A percentile compares a stretch with the other conserved stretches of the same genome.
phyloP scores from a whole-genome alignment of 2,797 vertebrate genomes.

The Etheostoma perlongum region DNA sequence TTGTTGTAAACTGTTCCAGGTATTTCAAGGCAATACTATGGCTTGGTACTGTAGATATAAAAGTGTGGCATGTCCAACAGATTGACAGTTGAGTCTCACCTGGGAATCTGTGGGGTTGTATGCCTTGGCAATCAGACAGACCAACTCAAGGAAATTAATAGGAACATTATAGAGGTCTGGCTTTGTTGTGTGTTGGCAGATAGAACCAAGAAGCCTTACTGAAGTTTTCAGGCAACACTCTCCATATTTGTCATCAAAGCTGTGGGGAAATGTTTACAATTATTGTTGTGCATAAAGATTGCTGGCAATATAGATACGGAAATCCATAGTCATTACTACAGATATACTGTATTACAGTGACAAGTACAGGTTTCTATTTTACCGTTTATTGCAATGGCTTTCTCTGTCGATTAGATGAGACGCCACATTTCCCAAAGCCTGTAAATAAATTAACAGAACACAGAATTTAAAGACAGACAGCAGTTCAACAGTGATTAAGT shows the following conservation, averaged over 20 bases:
- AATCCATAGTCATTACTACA: not conserved
- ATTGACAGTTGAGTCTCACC: conserved; percentile 20
- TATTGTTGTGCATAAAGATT: not conserved
- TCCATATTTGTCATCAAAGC: conserved; percentile 39
- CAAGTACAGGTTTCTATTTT: not conserved
- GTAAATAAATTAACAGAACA: not conserved
- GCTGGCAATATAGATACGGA: not conserved
- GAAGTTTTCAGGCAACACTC: conserved; percentile 52
- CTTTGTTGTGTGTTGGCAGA: conserved; percentile 12
- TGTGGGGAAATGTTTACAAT: conserved; percentile 1
- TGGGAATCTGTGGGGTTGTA: conserved; percentile 21
- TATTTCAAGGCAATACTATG: not conserved
- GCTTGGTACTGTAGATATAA: not conserved
- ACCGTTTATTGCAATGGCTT: conserved; percentile 1
- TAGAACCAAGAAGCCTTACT: conserved; percentile 22
- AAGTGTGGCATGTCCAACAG: not conserved
- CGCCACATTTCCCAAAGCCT: conserved; percentile 22
- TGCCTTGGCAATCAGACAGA: conserved; percentile 36
- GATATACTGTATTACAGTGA: not conserved
- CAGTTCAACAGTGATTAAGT: not conserved
- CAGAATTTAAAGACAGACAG: not conserved
- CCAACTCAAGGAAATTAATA: conserved; percentile 39
- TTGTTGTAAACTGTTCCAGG: not conserved
- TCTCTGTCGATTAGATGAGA: not conserved
- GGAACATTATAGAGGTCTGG: not conserved